phyloP scores from a whole-genome alignment of 2,113 vertebrate species.

The Panurus biarmicus region DNA sequence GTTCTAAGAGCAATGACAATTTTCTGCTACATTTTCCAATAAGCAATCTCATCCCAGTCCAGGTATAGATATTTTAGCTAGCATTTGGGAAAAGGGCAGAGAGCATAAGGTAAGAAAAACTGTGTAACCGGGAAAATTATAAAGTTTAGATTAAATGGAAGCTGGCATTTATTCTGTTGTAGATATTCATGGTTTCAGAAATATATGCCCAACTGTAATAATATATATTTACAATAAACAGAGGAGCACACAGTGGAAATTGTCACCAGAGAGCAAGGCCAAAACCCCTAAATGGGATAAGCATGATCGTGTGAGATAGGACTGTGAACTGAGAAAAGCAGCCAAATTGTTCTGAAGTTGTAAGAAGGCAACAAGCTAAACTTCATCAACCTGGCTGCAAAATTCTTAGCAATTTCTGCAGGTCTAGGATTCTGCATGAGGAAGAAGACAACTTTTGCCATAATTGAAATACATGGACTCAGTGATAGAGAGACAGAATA shows the following conservation, averaged over 20 bases:
- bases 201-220: not conserved
- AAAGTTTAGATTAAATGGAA: not conserved
- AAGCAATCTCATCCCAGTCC: not conserved
- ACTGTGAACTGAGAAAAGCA: not conserved
- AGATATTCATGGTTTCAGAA: not conserved
- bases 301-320: accelerated
- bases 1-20: not conserved
- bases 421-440: not conserved
- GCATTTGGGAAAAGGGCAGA: not conserved
- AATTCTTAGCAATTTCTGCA: not conserved
- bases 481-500: not conserved
- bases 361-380: not conserved
- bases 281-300: not conserved
- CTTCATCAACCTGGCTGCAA: not conserved
- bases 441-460: not conserved
- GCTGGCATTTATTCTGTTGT: not conserved
- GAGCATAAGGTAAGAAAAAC: not conserved
- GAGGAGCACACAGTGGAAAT: not conserved
- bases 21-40: not conserved
- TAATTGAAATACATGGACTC: not conserved
- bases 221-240: not conserved
- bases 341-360: not conserved
- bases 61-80: not conserved
- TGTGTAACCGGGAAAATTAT: not conserved
- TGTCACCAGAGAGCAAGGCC: not conserved